Evolutionary conservation across 2,888 invertebrate species (phyloP), one percentile per base, ranked within the genome.

Genomic region (Thalpophila matura): DNA sequence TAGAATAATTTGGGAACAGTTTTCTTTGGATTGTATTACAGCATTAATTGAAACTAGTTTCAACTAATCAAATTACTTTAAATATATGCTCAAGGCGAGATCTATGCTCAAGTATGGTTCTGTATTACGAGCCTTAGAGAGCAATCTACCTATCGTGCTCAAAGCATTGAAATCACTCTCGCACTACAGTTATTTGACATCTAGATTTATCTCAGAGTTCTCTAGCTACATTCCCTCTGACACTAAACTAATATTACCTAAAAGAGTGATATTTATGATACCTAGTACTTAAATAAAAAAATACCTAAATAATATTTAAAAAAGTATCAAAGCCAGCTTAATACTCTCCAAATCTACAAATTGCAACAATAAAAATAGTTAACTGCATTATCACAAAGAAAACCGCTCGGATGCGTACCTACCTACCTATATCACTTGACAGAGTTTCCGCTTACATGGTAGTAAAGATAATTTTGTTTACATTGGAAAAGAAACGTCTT

Each of bases 391-490:
- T 38, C 24, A 31, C 12, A 64, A 56, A 56, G 10, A 47, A 37
- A 65, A 43, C 12, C 14, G 24, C 18, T 20, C 12, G 16, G 14
- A 27, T 55, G 16, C n/a, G 1, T 46, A n/a, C n/a, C n/a, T n/a
- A n/a, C n/a, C n/a, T n/a, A n/a, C n/a, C n/a, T n/a, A n/a, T n/a
- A 59, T 46, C 33, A 49, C 1, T 35, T 20, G n/a, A 26, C 43
- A 43, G 40, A 51, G 14, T 22, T 31, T 47, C 37, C 10, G 42
- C 42, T 47, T 58, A 51, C 37, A 33, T 42, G 16, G 16, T 59
- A 18, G 9, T 45, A 50, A 43, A 61, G 61, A 74, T 70, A 63
- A 58, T 47, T 31, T 10, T 55, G 27, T 69, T 64, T 58, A 40
- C 38, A 42, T 35, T 43, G 50, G 29, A 50, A 70, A 64, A 58